These are phyloP conservation scores for Lordiphosa collinella DNA, from an alignment of 1,140 invertebrate genomes.

Conservation along the genomic window DNA sequence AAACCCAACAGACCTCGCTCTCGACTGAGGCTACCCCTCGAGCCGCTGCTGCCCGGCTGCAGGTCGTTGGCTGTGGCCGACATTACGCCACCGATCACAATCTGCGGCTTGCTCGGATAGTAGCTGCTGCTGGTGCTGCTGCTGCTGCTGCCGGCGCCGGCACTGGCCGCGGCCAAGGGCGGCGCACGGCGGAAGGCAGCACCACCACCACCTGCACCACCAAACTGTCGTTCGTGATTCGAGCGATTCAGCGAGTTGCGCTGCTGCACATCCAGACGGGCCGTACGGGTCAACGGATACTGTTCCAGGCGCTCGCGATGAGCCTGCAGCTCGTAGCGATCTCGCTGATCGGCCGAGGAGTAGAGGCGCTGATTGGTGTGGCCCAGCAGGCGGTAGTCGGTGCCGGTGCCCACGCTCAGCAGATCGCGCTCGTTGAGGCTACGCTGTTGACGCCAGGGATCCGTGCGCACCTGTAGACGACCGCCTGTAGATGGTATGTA, in stretches of 20 bases:
- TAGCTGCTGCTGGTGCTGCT: conserved; percentile 71
- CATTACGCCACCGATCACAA: conserved; percentile 56
- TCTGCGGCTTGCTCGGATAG: conserved; percentile 65
- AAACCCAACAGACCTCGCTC: conserved; percentile 40
- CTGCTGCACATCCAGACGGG: conserved; percentile 76
- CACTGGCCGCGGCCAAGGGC: conserved; percentile 61
- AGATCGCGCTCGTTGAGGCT: conserved; percentile 76
- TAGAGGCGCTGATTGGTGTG: conserved; percentile 66
- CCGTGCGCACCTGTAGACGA: conserved; percentile 69
- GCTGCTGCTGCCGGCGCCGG: conserved; percentile 61
- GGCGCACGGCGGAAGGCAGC: conserved; percentile 64
- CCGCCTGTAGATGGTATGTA: conserved; percentile 70
- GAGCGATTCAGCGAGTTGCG: conserved; percentile 74
- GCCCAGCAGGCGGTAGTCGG: conserved; percentile 58
- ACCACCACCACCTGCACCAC: conserved; percentile 28
- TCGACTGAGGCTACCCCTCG: no score
- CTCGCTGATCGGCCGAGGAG: conserved; percentile 70
- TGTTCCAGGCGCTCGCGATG: conserved; percentile 72
- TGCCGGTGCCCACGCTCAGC: conserved; percentile 56
- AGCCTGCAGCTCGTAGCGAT: conserved; percentile 73
- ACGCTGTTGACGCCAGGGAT: conserved; percentile 74
- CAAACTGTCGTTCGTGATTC: conserved; percentile 75
- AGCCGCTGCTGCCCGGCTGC: conserved; percentile 33
- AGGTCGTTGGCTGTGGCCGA: conserved; percentile 17
- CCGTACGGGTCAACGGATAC: conserved; percentile 71